phyloP scores from a whole-genome alignment of 2,797 vertebrate genomes.

The Epinephelus malabaricus region DNA sequence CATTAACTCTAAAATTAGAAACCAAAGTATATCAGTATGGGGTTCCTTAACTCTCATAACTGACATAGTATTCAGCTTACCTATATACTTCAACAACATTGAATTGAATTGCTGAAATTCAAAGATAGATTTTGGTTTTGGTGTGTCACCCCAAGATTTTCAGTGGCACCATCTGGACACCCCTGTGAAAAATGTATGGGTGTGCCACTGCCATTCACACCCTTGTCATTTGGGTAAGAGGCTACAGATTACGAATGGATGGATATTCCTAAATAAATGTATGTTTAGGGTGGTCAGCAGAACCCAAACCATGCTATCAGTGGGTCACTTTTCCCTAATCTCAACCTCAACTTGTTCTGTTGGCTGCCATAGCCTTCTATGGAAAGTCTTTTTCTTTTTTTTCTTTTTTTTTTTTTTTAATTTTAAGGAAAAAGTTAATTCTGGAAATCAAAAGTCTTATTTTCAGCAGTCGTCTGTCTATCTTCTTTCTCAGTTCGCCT shows the following conservation, averaged over 20 bases:
- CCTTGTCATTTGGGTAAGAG: too few species aligned
- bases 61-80: too few species aligned
- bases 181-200: too few species aligned
- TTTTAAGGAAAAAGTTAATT: constrained; percentile 2
- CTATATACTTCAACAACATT: too few species aligned
- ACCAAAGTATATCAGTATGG: too few species aligned
- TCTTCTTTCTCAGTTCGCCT: constrained; percentile 13
- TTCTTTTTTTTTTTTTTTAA: neutral
- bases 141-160: too few species aligned
- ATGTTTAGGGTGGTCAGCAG: neutral
- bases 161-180: too few species aligned
- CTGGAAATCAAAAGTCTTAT: constrained; percentile 1
- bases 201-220: neutral
- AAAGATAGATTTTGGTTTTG: too few species aligned
- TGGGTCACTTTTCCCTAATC: neutral
- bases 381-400: too few species aligned
- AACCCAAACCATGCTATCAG: neutral
- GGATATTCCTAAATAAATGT: neutral
- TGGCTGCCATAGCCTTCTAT: neutral
- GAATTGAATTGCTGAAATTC: too few species aligned
- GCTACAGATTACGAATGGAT: neutral
- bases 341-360: neutral
- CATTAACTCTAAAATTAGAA: too few species aligned
- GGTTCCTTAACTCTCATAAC: too few species aligned
- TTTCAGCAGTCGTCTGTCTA: neutral